These are phyloP conservation scores for Lutraria lutraria DNA, from an alignment of 2,888 invertebrate species.

Conservation along the genomic window DNA sequence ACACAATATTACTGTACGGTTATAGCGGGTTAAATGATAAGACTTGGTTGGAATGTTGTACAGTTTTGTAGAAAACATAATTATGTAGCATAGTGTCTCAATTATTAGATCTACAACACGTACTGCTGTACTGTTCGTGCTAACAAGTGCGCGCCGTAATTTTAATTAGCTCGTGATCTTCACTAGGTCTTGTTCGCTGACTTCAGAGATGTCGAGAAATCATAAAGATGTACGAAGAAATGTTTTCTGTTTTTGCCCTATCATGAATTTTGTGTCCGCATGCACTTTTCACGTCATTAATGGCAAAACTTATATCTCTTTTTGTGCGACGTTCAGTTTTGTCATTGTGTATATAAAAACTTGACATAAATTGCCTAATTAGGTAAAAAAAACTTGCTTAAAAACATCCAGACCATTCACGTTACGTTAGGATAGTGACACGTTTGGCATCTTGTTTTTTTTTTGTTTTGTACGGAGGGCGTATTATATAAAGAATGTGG, in stretches of 20 bases:
- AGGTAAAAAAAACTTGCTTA: not conserved
- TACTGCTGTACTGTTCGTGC: not conserved
- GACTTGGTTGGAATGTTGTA: conserved; percentile 14
- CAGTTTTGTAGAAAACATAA: not conserved
- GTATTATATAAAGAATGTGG: conserved; percentile 16
- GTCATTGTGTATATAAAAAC: not conserved
- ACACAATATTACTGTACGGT: not conserved
- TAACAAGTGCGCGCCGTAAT: conserved; percentile 11
- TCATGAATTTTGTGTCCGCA: not conserved
- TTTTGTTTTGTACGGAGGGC: not conserved
- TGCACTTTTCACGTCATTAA: not conserved
- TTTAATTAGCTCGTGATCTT: not conserved
- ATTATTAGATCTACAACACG: not conserved
- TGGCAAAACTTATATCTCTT: conserved; percentile 6
- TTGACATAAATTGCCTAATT: conserved; percentile 17
- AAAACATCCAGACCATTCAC: not conserved
- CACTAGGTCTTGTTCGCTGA: not conserved
- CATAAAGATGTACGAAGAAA: not conserved
- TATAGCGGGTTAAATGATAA: conserved; percentile 18
- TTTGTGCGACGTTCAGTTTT: not conserved
- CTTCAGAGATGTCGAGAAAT: not conserved
- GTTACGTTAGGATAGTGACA: conserved; percentile 4
- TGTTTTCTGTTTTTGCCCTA: not conserved
- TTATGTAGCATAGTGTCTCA: not conserved
- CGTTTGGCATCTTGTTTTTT: not conserved